phyloP scores from a whole-genome alignment of 2,888 invertebrate genomes.

The Hyposoter didymator region DNA sequence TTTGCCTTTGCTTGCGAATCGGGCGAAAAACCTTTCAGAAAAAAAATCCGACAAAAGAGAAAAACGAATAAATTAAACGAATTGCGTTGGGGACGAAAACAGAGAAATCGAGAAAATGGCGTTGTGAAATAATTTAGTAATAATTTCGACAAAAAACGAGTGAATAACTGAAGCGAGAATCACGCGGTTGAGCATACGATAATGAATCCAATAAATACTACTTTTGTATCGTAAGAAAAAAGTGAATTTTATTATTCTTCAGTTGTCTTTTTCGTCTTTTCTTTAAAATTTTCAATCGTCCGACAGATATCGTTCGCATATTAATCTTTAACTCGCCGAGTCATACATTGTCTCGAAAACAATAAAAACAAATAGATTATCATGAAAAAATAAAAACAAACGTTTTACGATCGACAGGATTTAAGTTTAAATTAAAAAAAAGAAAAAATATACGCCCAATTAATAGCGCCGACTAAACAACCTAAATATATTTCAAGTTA shows the following conservation, averaged over 20 bases:
- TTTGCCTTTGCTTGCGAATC: conserved; percentile 57
- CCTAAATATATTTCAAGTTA: conserved; percentile 64
- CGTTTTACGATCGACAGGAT: background rate
- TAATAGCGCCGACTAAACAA: conserved; percentile 55
- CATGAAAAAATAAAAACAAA: background rate
- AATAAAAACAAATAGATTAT: conserved; percentile 6
- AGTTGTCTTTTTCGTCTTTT: background rate
- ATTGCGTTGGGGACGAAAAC: conserved; percentile 34
- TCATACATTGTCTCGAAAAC: conserved; percentile 18
- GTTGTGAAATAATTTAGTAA: conserved; percentile 64
- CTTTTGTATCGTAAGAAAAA: conserved; percentile 59
- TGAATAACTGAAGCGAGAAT: conserved; percentile 19
- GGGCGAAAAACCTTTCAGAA: conserved; percentile 14
- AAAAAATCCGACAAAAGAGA: background rate
- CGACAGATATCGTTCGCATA: conserved; percentile 19
- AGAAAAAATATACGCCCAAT: conserved; percentile 57
- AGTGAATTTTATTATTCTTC: conserved; percentile 41
- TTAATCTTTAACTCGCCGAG: conserved; percentile 33
- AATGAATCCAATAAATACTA: conserved; percentile 59
- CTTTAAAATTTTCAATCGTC: conserved; percentile 33
- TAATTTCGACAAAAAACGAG: conserved; percentile 30
- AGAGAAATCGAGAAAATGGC: conserved; percentile 14
- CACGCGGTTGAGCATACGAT: conserved; percentile 43
- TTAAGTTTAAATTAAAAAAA: conserved; percentile 18
- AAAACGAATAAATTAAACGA: conserved; percentile 26